Evolutionary conservation across 2,113 vertebrate species (phyloP).

Genomic region (Notothenia rossii): DNA sequence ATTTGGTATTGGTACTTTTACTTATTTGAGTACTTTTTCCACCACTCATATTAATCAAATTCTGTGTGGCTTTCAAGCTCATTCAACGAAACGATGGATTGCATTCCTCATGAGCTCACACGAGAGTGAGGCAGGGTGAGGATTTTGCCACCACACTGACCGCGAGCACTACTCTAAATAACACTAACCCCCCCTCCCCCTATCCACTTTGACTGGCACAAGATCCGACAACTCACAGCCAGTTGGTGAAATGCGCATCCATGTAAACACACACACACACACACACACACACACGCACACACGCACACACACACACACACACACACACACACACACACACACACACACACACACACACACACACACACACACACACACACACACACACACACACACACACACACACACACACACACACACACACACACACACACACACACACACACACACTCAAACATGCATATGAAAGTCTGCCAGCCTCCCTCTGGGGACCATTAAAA

Average conservation of each 20-base stretch:
- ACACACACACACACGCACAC: background rate
- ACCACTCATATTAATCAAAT: background rate
- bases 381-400: background rate
- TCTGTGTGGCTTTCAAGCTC: constrained; percentile 9
- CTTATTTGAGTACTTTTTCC: too few species aligned
- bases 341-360: background rate
- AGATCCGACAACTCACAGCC: constrained; percentile 34
- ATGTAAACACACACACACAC: background rate
- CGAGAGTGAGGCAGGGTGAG: constrained; percentile 25
- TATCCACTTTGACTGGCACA: constrained; percentile 9
- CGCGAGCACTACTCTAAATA: constrained; percentile 55
- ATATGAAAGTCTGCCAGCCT: constrained; percentile 14
- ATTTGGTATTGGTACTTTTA: too few species aligned
- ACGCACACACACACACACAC: background rate
- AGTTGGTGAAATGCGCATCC: constrained; percentile 11
- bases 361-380: background rate
- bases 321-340: constrained; percentile 2
- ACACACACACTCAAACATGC: background rate
- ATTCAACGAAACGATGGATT: constrained; percentile 54
- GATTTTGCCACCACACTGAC: constrained; percentile 30
- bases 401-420: constrained; percentile 3
- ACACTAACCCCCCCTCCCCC: constrained; percentile 1
- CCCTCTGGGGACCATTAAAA: constrained; percentile 50
- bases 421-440: background rate
- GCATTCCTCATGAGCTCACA: constrained; percentile 34